Percentiles rank a stretch among this genome's conserved stretches.
phyloP scores from a whole-genome alignment of 2,797 vertebrate species.

The Sternotherus odoratus region DNA sequence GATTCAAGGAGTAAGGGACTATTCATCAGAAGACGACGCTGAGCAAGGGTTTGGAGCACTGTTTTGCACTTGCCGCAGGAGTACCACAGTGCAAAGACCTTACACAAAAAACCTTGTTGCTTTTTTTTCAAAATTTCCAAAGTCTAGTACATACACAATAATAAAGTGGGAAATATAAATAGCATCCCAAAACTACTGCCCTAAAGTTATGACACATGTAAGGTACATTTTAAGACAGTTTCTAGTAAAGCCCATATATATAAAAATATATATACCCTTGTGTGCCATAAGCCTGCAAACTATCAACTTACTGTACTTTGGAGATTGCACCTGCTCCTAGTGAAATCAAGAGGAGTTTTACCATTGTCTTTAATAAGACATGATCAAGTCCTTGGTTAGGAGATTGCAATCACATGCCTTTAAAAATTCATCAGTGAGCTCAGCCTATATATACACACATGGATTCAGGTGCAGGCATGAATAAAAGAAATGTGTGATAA shows the following conservation, averaged over 20 bases:
- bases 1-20: not conserved
- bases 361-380: not conserved
- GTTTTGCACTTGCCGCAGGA: not conserved
- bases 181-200: not conserved
- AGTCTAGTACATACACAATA: not conserved
- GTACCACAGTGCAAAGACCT: not conserved
- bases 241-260: not conserved
- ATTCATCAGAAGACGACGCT: not conserved
- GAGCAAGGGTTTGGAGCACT: not conserved
- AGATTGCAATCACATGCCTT: not conserved
- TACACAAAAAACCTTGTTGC: not conserved
- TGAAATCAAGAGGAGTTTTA: not conserved
- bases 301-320: not conserved
- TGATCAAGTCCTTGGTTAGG: not conserved
- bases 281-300: not conserved
- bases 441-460: not conserved
- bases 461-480: conserved; percentile 6
- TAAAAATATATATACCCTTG: rapidly evolving
- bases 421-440: not conserved
- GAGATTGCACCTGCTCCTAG: not conserved
- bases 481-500: not conserved
- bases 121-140: not conserved
- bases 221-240: not conserved
- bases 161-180: rapidly evolving
- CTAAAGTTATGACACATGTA: not conserved